These are phyloP conservation scores for Mirza zaza DNA, from an alignment of 2,113 vertebrate genomes.

Conservation along the genomic window DNA sequence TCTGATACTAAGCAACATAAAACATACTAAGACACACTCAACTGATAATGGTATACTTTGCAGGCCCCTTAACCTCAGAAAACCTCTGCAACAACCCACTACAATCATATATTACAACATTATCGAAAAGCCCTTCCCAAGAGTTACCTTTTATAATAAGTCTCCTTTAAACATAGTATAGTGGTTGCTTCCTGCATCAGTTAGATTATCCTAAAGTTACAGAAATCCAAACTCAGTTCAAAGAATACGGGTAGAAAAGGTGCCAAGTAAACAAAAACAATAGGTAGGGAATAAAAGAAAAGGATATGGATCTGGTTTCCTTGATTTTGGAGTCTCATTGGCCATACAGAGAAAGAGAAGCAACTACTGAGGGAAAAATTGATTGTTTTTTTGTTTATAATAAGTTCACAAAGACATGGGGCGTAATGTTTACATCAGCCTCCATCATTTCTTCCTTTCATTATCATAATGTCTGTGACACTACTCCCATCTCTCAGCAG, in stretches of 20 bases:
- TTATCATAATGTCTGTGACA: neutral
- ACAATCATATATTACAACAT: neutral
- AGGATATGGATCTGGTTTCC: neutral
- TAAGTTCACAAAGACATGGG: neutral
- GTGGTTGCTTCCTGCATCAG: neutral
- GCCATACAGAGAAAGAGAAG: neutral
- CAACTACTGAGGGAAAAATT: neutral
- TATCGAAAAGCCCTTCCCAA: neutral
- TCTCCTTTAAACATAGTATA: neutral
- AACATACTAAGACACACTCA: neutral
- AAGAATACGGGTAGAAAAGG: neutral
- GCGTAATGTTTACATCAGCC: neutral
- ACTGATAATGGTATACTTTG: neutral
- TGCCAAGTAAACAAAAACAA: neutral
- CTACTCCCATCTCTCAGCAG: neutral
- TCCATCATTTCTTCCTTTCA: neutral
- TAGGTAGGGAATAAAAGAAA: neutral
- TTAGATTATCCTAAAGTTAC: neutral
- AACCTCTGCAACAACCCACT: neutral
- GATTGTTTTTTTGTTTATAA: neutral
- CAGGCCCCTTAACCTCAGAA: neutral
- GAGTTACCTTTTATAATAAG: neutral
- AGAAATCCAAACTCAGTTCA: neutral
- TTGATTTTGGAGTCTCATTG: neutral
- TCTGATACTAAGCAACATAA: neutral